These are phyloP conservation scores for Pachliopta kotzebuea DNA, from an alignment of 2,888 invertebrate genomes.

Conservation along the genomic window DNA sequence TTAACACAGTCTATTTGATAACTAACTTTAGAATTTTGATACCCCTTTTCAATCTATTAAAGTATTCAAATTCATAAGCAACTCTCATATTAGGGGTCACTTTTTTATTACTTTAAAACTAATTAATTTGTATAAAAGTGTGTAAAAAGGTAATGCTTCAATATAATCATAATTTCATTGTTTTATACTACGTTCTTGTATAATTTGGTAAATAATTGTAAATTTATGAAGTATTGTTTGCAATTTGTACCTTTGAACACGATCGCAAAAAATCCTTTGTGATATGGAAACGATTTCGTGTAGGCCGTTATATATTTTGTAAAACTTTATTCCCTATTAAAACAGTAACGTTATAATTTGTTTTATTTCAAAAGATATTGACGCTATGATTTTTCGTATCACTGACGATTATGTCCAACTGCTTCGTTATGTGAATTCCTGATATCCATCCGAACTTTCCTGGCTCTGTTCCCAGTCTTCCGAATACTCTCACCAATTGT, in stretches of 20 bases:
- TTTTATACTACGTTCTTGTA: not conserved
- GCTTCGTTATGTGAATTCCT: conserved; percentile 81
- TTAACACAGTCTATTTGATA: not conserved
- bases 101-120: too few relatives aligned
- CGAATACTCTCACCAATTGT: conserved; percentile 83
- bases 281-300: not conserved
- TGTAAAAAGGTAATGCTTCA: not conserved
- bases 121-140: too few relatives aligned
- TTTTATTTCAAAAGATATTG: conserved; percentile 54
- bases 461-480: conserved; percentile 68
- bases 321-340: conserved; percentile 26
- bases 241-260: too few relatives aligned
- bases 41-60: not conserved
- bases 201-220: not conserved
- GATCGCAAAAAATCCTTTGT: not conserved
- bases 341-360: conserved; percentile 18
- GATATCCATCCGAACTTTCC: conserved; percentile 86
- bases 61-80: not conserved
- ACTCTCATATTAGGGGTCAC: too few relatives aligned
- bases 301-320: not conserved
- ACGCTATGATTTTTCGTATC: conserved; percentile 80
- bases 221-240: too few relatives aligned
- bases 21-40: not conserved
- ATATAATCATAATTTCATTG: conserved; percentile 2
- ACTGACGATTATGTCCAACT: conserved; percentile 82